Evolutionary conservation across 2,888 invertebrate species (phyloP), one percentile per base, ranked within the genome.

Genomic region (Athrips mouffetella): DNA sequence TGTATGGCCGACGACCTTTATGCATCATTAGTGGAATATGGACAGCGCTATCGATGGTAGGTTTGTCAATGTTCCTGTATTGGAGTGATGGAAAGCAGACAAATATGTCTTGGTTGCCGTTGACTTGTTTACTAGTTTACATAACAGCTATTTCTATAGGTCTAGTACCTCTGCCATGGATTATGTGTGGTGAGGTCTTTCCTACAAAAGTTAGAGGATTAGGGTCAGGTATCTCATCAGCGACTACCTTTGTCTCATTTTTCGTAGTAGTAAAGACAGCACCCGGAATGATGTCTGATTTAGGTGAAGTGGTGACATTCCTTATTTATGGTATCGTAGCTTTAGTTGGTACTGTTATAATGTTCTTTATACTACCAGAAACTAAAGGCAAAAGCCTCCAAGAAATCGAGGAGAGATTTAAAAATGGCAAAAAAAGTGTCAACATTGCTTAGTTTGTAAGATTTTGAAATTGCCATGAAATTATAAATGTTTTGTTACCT

Each of bases 151-250:
- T 91, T 41, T 89, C 90, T 1, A 80, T 91, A 45, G 93, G 94
- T 0, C 66, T 92, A 13, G 89, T 92, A 8, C 92, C 93, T 0
- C 65, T 94, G 44, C 94, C 94, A 0, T 94, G 94, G 91, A 91
- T 93, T 23, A 91, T 94, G 90, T 91, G 92, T 56, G 93, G 93
- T 0, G 94, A 94, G 74, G 82, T 94, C 0, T 94, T 93, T 63
- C 90, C 93, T 0, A 88, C 89, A 1, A 88, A 83, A 49, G 88
- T 90, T 0, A 81, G 92, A 25, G 93, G 93, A 0, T 65, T 92
- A 0, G 93, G 93, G 0, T 91, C 93, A 0, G 93, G 93, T 0
- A 81, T 93, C 7, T 91, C 91, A 44, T 90, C 92, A 1, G 90
- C 91, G n/a, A 89, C 91, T 23, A 90, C 91, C 0, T 93, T 92